Base-by-base conservation (phyloP, 1,140 invertebrate genomes). In the Piezodorus guildinii region DNA sequence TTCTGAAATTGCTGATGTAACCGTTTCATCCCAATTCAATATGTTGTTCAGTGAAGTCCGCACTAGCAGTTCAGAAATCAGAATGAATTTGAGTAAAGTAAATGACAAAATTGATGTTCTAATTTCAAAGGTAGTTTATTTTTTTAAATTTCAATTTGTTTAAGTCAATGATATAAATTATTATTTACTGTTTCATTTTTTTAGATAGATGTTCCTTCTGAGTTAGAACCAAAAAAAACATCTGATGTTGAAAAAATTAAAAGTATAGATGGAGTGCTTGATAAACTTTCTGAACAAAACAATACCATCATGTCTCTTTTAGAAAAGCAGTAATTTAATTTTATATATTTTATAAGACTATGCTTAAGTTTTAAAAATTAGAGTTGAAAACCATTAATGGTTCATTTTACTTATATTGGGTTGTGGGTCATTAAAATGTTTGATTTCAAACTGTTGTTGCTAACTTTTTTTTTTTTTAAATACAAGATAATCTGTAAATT, bases 51-150 rank as follows among this genome's bases (percentile, higher is more conserved):
- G 75, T 8, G 77, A 78, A 71, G 72, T 71, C 25, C 69, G 77
- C 67, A 77, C 74, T 21, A 73, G 75, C 27, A 76, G 76, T 64
- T 64, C 75, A 14, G 77, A 78, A 69, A 71, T 78, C 23, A 68
- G 77, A 68, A 78, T 78, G 73, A 74, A 73, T 39, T 72, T 78
- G 65, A 70, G 73, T 2, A 76, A 74, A 65, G 70, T 77, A 63
- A 68, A 73, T 15, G 77, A 78, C 58, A 77, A 77, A 69, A 71
- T 78, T n/a, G 75, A 78, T 65, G 74, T 74, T 65, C 64, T 77
- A 43, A 66, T 77, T 12, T 73, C 73, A 51, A 78, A 77, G 69
- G 76, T 76, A 63, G 19, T 9, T 62, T 3, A 25, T 10, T 43
- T n/a, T 21, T 39, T 58, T 3, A 16, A 27, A 8, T 58, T 23